Evolutionary conservation across 2,113 vertebrate species (phyloP), one percentile per base, ranked within the genome.

Genomic region (Lasiurus borealis): DNA sequence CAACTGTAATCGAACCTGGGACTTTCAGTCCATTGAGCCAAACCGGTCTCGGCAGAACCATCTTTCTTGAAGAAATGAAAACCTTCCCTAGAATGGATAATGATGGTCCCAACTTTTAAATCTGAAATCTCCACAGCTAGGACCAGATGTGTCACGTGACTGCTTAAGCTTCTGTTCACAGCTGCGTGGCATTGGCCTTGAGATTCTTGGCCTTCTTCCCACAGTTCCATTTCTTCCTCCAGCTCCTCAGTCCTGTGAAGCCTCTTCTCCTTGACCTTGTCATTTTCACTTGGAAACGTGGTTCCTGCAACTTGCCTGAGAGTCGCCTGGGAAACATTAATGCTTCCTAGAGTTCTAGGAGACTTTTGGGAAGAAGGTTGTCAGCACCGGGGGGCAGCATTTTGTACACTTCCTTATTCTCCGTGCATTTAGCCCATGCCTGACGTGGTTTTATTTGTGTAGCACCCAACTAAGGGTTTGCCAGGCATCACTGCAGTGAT

Each of bases 241-340:
- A 92, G 59, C 19, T 57, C 27, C 36, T 72, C 54, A 15, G 46
- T 34, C n/a, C 40, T 82, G 0, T 54, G 57, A 34, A 57, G 23
- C 23, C 48, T 88, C 31, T 50, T 88, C 52, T 54, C 73, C 92
- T 64, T 73, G 64, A 87, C 69, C 75, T 95, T 91, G 59, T 46
- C n/a, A 29, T 80, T 93, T 83, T 64, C 29, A 13, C 80, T 78
- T 83, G 54, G 69, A 88, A 84, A 62, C 14, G n/a, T 40, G n/a
- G 11, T 80, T 83, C 27, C 16, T 46, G 27, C 10, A 25, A 48
- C 57, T 73, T 80, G 21, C 18, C 23, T 34, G 46, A 72, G 73
- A 82, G 72, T 69, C 31, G 15, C 48, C 14, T n/a, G 48, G 40
- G n/a, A 29, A 76, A 14, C 46, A 34, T 0, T 31, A 57, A 7